Percentiles rank a stretch among this genome's conserved stretches.
Conservation (phyloP, 2,888 invertebrate genomes). For the Rhagium mordax region DNA sequence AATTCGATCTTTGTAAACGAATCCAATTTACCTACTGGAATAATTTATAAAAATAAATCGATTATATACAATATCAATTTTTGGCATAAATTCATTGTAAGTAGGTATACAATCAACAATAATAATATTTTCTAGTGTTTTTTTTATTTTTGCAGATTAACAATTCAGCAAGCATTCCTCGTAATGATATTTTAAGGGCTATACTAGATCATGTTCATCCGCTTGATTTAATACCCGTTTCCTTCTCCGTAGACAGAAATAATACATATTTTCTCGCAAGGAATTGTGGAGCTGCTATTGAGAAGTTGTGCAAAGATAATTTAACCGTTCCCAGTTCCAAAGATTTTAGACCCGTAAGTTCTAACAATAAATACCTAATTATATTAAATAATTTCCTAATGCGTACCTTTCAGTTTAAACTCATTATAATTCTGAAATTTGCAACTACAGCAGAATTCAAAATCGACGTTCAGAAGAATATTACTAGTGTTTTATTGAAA, state of each 20-base stretch:
- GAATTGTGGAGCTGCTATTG: constrained; percentile 71
- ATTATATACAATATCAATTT: constrained; percentile 51
- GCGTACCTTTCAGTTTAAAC: constrained; percentile 50
- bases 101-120: constrained; percentile 30
- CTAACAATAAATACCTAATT: not conserved
- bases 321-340: constrained; percentile 65
- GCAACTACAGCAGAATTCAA: constrained; percentile 69
- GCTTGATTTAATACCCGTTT: constrained; percentile 71
- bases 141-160: constrained; percentile 44
- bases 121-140: not conserved
- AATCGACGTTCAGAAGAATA: constrained; percentile 70
- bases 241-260: constrained; percentile 59
- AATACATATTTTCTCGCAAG: constrained; percentile 69
- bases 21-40: constrained; percentile 48
- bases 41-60: constrained; percentile 52
- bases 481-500: constrained; percentile 66
- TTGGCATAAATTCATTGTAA: constrained; percentile 62
- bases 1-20: constrained; percentile 45
- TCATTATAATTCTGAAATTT: constrained; percentile 67
- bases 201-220: constrained; percentile 70
- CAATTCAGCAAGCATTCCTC: constrained; percentile 61
- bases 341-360: constrained; percentile 56
- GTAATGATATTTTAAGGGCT: constrained; percentile 65
- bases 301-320: constrained; percentile 69
- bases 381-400: no score